phyloP scores from a whole-genome alignment of 2,888 invertebrate genomes.

The Linyphia triangularis region DNA sequence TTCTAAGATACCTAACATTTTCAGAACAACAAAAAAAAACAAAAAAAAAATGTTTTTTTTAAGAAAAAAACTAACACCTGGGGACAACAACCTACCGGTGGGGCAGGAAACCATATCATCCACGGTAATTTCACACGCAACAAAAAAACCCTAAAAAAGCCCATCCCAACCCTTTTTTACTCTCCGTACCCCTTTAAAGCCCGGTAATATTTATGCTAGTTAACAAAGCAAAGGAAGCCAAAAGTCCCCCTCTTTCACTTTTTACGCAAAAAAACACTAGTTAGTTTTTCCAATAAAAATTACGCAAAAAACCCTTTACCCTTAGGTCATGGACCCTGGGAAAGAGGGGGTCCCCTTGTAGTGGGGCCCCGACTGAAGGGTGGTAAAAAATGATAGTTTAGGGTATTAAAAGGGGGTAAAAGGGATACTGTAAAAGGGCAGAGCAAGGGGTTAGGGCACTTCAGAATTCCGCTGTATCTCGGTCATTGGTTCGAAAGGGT shows the following conservation, averaged over 20 bases:
- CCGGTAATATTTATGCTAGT: conserved; percentile 39
- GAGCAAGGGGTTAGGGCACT: conserved; percentile 46
- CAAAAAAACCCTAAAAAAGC: conserved; percentile 33
- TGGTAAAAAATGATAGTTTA: conserved; percentile 21
- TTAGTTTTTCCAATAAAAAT: conserved; percentile 3
- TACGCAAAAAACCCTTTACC: conserved; percentile 14
- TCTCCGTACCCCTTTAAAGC: conserved; percentile 11
- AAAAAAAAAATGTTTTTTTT: background rate
- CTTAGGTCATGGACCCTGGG: conserved; percentile 42
- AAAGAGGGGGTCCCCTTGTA: conserved; percentile 3
- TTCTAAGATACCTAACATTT: background rate
- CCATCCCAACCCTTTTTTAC: background rate
- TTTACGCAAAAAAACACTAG: conserved; percentile 12
- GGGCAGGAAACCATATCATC: conserved; percentile 11
- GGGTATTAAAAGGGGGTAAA: conserved; percentile 4
- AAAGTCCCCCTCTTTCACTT: background rate
- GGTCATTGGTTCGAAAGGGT: conserved; percentile 66
- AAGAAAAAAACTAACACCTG: conserved; percentile 28
- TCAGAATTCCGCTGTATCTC: conserved; percentile 67
- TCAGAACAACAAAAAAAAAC: background rate
- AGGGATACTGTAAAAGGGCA: background rate
- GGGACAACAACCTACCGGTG: conserved; percentile 55
- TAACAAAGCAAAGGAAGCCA: conserved; percentile 47
- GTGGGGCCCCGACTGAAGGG: background rate
- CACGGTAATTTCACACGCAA: conserved; percentile 7